Evolutionary conservation across 2,113 vertebrate species (phyloP).

Genomic region (Tetrax tetrax): DNA sequence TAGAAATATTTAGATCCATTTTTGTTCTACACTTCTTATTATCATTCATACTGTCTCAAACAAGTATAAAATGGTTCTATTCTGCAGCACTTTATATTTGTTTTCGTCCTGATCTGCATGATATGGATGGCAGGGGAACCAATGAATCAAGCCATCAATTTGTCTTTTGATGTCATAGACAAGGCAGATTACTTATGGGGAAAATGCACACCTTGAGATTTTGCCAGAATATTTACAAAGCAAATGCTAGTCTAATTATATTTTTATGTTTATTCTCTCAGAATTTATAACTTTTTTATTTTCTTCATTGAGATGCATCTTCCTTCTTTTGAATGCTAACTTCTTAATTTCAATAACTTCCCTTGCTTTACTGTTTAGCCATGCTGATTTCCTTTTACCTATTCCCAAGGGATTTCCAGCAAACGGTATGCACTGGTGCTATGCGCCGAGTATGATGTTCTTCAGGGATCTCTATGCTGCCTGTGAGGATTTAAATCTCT

Average conservation of each 20-base stretch:
- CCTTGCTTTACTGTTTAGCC: background rate
- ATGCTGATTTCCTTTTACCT: background rate
- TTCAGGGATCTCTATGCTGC: background rate
- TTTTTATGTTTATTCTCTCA: background rate
- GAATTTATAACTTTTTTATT: background rate
- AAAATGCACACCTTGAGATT: constrained; percentile 18
- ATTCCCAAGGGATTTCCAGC: background rate
- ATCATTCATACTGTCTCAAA: background rate
- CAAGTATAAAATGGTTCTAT: background rate
- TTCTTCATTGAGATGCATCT: background rate
- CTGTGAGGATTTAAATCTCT: background rate
- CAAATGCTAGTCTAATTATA: background rate
- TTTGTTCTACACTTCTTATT: background rate
- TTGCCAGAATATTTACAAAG: background rate
- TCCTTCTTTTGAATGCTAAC: background rate
- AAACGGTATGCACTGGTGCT: background rate
- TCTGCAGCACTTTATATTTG: background rate
- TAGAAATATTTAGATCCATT: background rate
- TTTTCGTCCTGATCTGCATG: background rate
- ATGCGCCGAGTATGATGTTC: background rate
- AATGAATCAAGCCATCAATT: background rate
- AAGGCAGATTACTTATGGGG: background rate
- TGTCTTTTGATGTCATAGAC: background rate
- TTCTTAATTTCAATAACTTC: background rate
- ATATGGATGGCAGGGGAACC: background rate